Percentiles rank a stretch among this genome's conserved stretches.
Evolutionary conservation across 2,113 vertebrate genomes (phyloP).

Genomic region (Mirounga angustirostris): DNA sequence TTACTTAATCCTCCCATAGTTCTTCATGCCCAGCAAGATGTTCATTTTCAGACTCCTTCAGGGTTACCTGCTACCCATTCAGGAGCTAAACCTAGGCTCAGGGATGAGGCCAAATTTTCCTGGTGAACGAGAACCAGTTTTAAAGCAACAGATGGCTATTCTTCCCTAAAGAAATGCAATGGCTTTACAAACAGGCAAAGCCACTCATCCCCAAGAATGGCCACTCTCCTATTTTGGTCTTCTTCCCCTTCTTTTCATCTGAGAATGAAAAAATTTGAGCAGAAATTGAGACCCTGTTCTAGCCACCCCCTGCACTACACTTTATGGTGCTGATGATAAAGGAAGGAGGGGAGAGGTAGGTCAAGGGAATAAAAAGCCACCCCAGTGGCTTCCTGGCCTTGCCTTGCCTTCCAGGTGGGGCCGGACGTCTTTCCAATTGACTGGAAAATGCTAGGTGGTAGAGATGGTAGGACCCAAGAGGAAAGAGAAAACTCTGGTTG

Average conservation of each 20-base stretch:
- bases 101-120: neutral
- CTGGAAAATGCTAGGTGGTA: neutral
- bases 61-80: neutral
- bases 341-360: neutral
- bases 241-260: neutral
- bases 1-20: neutral
- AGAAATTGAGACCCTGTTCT: neutral
- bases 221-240: neutral
- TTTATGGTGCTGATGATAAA: neutral
- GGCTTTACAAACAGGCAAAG: neutral
- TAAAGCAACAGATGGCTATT: neutral
- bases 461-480: neutral
- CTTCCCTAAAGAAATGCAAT: constrained; percentile 1
- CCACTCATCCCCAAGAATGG: neutral
- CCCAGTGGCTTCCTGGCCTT: neutral
- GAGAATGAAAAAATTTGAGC: neutral
- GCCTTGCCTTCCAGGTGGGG: neutral
- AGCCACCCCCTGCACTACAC: neutral
- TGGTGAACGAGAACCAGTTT: neutral
- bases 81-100: neutral
- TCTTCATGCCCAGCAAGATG: neutral
- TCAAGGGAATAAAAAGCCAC: neutral
- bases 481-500: neutral
- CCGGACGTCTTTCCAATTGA: neutral
- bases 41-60: neutral